Percentiles rank a stretch among this genome's conserved stretches.
phyloP scores from a whole-genome alignment of 2,888 invertebrate genomes.

The Oxycera nigricornis region DNA sequence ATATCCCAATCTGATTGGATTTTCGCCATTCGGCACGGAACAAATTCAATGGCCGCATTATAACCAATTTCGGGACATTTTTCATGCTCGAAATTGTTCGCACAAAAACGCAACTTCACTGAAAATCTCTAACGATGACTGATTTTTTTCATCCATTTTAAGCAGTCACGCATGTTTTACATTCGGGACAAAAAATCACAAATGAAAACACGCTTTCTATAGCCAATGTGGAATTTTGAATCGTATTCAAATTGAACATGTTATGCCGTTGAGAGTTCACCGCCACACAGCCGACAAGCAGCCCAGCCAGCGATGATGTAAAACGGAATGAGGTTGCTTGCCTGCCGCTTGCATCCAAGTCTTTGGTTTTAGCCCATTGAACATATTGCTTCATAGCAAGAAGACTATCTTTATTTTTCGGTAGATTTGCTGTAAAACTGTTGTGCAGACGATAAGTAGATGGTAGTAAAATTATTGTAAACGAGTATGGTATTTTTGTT shows the following conservation, averaged over 20 bases:
- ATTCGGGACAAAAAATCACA: too few relatives aligned
- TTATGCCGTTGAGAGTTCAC: not conserved
- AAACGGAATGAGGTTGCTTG: conserved; percentile 25
- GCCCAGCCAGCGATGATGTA: not conserved
- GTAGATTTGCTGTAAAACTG: too few relatives aligned
- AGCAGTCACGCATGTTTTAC: not conserved
- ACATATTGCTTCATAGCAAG: not conserved
- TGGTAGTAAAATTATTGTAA: not conserved
- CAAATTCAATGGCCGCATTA: too few relatives aligned
- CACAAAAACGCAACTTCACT: too few relatives aligned
- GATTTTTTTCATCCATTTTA: not conserved
- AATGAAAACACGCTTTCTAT: not conserved
- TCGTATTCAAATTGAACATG: not conserved
- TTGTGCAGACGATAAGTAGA: not conserved
- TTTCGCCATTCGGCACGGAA: too few relatives aligned
- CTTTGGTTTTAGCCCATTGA: conserved; percentile 6
- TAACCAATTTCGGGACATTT: too few relatives aligned
- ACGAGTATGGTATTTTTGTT: not conserved
- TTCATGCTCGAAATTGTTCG: too few relatives aligned
- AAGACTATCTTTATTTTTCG: not conserved
- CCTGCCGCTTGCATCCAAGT: conserved; percentile 16
- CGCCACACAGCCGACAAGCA: not conserved
- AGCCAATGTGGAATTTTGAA: not conserved
- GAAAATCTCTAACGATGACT: not conserved
- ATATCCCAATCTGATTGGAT: too few relatives aligned